Evolutionary conservation across 2,113 vertebrate species (phyloP).

Genomic region (Mesoclemmys tuberculata): DNA sequence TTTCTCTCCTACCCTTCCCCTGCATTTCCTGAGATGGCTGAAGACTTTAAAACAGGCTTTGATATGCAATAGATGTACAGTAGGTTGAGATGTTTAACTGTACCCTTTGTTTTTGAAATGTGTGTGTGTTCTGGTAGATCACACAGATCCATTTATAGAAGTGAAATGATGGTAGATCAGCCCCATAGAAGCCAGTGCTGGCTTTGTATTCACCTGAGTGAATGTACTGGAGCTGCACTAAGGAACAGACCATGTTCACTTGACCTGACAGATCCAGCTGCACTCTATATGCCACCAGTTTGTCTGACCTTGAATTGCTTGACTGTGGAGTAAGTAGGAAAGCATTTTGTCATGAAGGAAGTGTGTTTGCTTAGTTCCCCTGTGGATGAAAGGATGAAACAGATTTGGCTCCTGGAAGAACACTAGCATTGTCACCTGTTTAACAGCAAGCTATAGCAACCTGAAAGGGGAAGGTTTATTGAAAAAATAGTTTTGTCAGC

Average conservation of each 20-base stretch:
- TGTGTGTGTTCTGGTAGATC: neutral
- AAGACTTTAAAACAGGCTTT: neutral
- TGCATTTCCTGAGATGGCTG: neutral
- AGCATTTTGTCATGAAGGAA: neutral
- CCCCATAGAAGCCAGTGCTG: neutral
- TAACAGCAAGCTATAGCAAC: slow-evolving; percentile 50
- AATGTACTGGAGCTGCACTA: neutral
- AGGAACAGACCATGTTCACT: neutral
- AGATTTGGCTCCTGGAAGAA: neutral
- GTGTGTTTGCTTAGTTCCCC: neutral
- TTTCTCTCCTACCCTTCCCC: neutral
- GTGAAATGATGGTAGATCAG: neutral
- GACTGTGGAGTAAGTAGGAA: neutral
- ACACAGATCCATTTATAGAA: neutral
- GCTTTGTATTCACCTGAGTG: neutral
- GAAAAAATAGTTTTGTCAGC: neutral
- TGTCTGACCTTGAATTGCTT: slow-evolving; percentile 5
- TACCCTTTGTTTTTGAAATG: neutral
- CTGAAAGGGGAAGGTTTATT: slow-evolving; percentile 49
- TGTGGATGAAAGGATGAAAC: neutral
- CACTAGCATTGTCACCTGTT: neutral
- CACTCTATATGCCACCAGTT: neutral
- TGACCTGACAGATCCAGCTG: neutral
- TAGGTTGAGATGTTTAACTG: slow-evolving; percentile 34
- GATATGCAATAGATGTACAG: slow-evolving; percentile 45